These are phyloP conservation scores for Ptychobarbus kaznakovi DNA, from an alignment of 2,797 vertebrate genomes.

Conservation along the genomic window DNA sequence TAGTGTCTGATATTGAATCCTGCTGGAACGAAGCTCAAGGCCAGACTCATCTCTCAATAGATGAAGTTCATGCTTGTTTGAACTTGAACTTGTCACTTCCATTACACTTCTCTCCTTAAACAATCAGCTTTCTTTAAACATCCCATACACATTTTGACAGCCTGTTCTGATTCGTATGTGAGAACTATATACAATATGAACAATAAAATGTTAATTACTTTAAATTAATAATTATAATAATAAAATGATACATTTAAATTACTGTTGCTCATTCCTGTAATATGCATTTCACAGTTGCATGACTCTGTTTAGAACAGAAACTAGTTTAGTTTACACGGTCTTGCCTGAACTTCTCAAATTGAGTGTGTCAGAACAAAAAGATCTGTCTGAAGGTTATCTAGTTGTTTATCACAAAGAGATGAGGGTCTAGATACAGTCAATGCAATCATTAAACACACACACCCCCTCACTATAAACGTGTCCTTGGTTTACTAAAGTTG, in stretches of 20 bases:
- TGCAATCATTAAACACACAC: neutral
- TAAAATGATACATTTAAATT: too few species aligned
- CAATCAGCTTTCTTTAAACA: slow-evolving; percentile 27
- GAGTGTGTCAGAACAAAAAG: neutral
- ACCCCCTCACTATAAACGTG: neutral
- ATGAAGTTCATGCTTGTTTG: slow-evolving; percentile 23
- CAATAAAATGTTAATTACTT: neutral
- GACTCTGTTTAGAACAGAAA: neutral
- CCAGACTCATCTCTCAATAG: slow-evolving; percentile 8
- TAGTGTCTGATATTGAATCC: neutral
- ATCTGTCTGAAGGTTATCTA: neutral
- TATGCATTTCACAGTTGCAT: neutral
- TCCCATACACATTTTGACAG: neutral
- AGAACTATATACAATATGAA: neutral
- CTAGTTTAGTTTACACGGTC: neutral
- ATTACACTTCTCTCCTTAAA: slow-evolving; percentile 3
- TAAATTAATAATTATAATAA: neutral
- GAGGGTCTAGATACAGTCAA: neutral
- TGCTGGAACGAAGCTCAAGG: neutral
- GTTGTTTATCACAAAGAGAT: neutral
- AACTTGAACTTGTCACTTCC: slow-evolving; percentile 44
- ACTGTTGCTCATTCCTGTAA: neutral
- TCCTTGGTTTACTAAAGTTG: neutral
- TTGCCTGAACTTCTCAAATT: neutral
- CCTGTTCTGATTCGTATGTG: neutral